phyloP scores from a whole-genome alignment of 1,140 invertebrate genomes.

The Melitaea cinxia region DNA sequence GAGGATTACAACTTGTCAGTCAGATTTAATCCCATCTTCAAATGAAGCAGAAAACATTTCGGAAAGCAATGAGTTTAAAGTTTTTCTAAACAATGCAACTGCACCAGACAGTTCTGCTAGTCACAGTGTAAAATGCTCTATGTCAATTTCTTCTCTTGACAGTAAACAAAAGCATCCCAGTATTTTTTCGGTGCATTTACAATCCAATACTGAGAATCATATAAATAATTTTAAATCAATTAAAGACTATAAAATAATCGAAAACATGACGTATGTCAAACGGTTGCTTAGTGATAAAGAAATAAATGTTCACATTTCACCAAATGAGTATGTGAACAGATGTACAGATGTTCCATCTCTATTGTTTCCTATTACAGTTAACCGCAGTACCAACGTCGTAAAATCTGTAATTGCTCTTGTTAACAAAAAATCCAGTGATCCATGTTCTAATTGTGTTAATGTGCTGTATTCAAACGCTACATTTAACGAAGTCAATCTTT shows the following conservation, averaged over 20 bases:
- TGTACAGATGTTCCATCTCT: conserved; percentile 57
- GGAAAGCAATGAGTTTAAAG: conserved; percentile 44
- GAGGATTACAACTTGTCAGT: conserved; percentile 61
- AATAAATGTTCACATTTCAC: conserved; percentile 41
- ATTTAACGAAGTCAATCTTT: conserved; percentile 27
- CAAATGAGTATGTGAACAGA: conserved; percentile 41
- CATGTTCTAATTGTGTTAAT: conserved; percentile 41
- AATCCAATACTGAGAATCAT: conserved; percentile 31
- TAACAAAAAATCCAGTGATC: conserved; percentile 31
- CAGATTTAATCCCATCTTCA: conserved; percentile 30
- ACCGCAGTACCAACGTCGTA: conserved; percentile 44
- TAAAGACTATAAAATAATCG: conserved; percentile 21
- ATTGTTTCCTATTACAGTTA: conserved; percentile 37
- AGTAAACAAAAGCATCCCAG: conserved; percentile 45
- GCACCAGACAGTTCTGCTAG: conserved; percentile 37
- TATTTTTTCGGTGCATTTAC: conserved; percentile 44
- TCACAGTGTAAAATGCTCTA: conserved; percentile 35
- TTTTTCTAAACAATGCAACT: conserved; percentile 46
- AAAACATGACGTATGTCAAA: conserved; percentile 5
- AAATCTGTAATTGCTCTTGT: conserved; percentile 44
- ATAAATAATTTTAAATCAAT: conserved; percentile 17
- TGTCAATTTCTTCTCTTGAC: conserved; percentile 48
- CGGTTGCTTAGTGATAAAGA: conserved; percentile 55
- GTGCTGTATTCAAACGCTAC: conserved; percentile 29
- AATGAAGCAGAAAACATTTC: conserved; percentile 18